phyloP scores from a whole-genome alignment of 2,888 invertebrate genomes.

The Caenorhabditis parvicauda region DNA sequence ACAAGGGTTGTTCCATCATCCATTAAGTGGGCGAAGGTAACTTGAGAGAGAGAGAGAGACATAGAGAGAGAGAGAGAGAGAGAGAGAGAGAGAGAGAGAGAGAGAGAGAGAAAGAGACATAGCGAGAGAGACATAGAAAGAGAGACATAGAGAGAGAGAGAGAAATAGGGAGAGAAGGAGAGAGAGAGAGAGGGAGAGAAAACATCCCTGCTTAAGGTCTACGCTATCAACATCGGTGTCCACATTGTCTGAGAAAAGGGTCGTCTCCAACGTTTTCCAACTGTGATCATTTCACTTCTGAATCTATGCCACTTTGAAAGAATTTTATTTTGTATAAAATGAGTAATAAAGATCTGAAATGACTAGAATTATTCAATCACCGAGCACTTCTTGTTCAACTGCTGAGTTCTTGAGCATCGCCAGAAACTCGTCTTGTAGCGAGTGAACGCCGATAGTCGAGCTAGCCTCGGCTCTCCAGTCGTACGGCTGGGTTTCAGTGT shows the following conservation, averaged over 20 bases:
- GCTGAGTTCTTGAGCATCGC: too few relatives aligned
- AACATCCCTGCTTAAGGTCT: slow-evolving; percentile 19
- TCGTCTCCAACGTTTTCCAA: neutral
- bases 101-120: neutral
- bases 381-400: too few relatives aligned
- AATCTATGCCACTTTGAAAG: slow-evolving; percentile 3
- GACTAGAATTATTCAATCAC: too few relatives aligned
- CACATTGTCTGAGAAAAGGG: slow-evolving; percentile 33
- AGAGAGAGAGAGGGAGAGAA: too few relatives aligned
- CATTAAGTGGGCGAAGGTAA: slow-evolving; percentile 54
- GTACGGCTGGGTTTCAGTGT: slow-evolving; percentile 9
- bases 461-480: slow-evolving; percentile 24
- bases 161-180: too few relatives aligned
- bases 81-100: neutral
- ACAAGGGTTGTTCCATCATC: slow-evolving; percentile 57
- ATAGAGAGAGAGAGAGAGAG: neutral
- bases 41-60: neutral
- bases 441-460: slow-evolving; percentile 16
- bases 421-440: too few relatives aligned
- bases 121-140: neutral
- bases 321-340: neutral
- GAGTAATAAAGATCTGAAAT: neutral
- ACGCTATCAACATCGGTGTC: slow-evolving; percentile 42
- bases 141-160: too few relatives aligned
- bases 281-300: neutral